phyloP scores from a whole-genome alignment of 2,888 invertebrate species.

The Pristionchus entomophagus region DNA sequence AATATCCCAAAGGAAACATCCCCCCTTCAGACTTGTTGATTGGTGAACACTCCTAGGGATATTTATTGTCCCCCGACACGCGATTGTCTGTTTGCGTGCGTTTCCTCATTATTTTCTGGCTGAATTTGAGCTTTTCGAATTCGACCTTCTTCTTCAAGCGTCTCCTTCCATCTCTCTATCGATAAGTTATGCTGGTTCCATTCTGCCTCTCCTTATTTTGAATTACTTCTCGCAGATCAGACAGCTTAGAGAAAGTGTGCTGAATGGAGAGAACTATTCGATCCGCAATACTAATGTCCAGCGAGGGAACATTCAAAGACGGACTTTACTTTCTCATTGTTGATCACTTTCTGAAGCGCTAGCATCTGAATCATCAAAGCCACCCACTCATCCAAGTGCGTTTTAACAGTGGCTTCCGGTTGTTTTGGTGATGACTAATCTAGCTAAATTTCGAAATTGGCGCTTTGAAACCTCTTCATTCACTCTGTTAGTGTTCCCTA shows the following conservation, averaged over 20 bases:
- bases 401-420: slow-evolving; percentile 24
- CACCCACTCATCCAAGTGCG: not conserved
- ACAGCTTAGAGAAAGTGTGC: no score
- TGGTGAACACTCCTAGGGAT: not conserved
- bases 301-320: no score
- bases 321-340: no score
- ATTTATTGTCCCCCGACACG: not conserved
- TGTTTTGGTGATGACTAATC: slow-evolving; percentile 31
- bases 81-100: no score
- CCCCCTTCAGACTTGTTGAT: not conserved
- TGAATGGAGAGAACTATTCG: no score
- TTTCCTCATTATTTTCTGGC: not conserved
- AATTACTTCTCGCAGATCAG: not conserved
- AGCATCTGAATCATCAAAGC: slow-evolving; percentile 17
- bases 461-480: not conserved
- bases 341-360: not conserved
- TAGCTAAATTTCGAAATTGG: not conserved
- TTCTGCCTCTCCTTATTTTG: not conserved
- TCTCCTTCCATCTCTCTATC: no score
- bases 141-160: no score
- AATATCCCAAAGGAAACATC: no score
- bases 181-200: no score
- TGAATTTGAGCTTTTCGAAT: no score
- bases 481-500: not conserved
- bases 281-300: no score